Percentiles rank a stretch among this genome's conserved stretches.
Evolutionary conservation across 2,113 vertebrate species (phyloP).

Genomic region (Corythoichthys haematopterus): DNA sequence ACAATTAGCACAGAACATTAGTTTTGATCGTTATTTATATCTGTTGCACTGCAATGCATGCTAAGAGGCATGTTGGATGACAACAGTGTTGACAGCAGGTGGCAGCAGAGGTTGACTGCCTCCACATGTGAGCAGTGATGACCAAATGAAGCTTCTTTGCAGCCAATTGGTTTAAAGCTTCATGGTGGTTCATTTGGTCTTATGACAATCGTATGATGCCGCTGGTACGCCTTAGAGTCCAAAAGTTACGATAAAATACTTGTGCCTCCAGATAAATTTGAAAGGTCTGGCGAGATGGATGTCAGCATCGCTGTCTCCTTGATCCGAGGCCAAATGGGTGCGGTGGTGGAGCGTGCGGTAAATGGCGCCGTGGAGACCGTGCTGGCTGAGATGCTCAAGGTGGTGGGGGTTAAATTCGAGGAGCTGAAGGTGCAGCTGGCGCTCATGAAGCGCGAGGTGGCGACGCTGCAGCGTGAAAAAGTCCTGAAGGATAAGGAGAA

Average conservation of each 20-base stretch:
- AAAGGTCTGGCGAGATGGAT: constrained; percentile 55
- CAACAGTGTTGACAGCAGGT: too few species aligned
- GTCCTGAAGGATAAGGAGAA: constrained; percentile 70
- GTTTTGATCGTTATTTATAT: too few species aligned
- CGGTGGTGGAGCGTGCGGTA: constrained; percentile 73
- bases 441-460: constrained; percentile 48
- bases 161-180: too few species aligned
- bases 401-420: constrained; percentile 75
- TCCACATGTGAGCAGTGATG: too few species aligned
- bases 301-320: constrained; percentile 73
- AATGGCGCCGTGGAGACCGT: constrained; percentile 74
- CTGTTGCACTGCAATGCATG: too few species aligned
- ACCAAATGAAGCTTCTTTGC: too few species aligned
- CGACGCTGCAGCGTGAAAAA: constrained; percentile 61
- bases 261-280: constrained; percentile 9
- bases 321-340: constrained; percentile 74
- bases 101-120: too few species aligned
- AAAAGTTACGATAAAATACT: neutral
- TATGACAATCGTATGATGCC: too few species aligned
- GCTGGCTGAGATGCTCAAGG: constrained; percentile 73
- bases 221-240: too few species aligned
- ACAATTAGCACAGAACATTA: too few species aligned
- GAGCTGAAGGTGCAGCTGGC: constrained; percentile 68
- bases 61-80: too few species aligned
- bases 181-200: too few species aligned